Conservation (phyloP, 2,797 vertebrate species). For the Distichodus sexfasciatus region DNA sequence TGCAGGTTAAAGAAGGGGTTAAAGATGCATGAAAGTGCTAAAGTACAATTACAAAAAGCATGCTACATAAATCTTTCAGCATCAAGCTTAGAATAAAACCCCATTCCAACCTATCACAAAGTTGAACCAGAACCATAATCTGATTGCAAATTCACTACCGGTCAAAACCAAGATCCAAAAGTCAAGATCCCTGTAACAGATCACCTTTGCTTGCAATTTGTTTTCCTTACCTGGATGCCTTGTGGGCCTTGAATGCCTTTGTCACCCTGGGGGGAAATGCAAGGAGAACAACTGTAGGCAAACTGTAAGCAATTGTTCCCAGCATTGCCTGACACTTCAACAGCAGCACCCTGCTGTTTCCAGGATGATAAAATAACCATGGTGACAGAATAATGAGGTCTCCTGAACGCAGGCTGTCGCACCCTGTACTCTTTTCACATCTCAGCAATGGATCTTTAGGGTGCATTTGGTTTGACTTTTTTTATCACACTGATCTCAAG, state of each 20-base stretch:
- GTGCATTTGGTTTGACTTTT: background rate
- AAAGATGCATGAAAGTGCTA: too few relatives aligned
- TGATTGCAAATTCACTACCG: too few relatives aligned
- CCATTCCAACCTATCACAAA: too few relatives aligned
- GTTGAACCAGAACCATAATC: too few relatives aligned
- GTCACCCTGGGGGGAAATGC: slow-evolving; percentile 71
- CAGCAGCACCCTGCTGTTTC: background rate
- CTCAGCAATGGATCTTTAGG: too few relatives aligned
- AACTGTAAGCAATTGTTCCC: background rate
- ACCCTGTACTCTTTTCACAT: too few relatives aligned
- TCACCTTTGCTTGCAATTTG: background rate
- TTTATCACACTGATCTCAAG: too few relatives aligned
- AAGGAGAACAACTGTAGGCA: background rate
- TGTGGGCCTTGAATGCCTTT: slow-evolving; percentile 74
- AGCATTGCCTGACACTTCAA: background rate
- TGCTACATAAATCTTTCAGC: too few relatives aligned
- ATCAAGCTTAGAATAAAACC: too few relatives aligned
- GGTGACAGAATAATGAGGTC: background rate
- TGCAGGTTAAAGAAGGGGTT: background rate
- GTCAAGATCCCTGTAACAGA: too few relatives aligned
- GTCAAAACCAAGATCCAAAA: too few relatives aligned
- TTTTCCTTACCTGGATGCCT: slow-evolving; percentile 81
- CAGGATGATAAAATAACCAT: slow-evolving; percentile 3
- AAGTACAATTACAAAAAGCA: too few relatives aligned
- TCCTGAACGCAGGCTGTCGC: background rate